A percentile compares a stretch with the other conserved stretches of the same genome.
Evolutionary conservation across 2,888 invertebrate genomes (phyloP).

Genomic region (Koerneria pararmatus): DNA sequence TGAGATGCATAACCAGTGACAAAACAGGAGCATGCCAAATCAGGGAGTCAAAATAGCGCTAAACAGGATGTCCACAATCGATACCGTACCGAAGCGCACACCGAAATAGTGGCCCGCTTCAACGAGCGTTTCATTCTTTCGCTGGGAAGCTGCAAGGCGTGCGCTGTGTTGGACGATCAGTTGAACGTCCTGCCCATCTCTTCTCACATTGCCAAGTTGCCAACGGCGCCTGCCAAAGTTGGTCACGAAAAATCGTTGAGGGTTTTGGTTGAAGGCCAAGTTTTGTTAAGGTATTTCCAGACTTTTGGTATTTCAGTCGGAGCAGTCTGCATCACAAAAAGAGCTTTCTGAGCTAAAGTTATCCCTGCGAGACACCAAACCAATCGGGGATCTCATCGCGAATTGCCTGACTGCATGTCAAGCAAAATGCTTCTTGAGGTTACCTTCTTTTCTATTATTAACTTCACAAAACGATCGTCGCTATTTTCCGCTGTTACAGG

Average conservation of each 20-base stretch:
- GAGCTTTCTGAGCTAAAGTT: conserved; percentile 76
- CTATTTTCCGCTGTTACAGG: conserved; percentile 66
- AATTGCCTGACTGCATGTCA: conserved; percentile 74
- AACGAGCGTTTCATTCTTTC: conserved; percentile 92
- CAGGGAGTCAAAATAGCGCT: no score
- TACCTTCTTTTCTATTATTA: neutral
- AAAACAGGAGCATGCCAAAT: no score
- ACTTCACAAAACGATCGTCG: neutral
- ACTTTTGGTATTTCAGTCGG: neutral
- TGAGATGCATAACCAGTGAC: no score
- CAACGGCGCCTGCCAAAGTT: conserved; percentile 66
- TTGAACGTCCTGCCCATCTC: conserved; percentile 86
- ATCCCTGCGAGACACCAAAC: conserved; percentile 82
- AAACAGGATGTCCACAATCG: conserved; percentile 83
- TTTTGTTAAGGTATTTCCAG: no score
- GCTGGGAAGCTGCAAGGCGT: conserved; percentile 72
- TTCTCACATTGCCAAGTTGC: conserved; percentile 78
- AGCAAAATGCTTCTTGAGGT: conserved; percentile 37
- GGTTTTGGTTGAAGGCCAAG: no score
- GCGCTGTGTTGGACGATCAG: conserved; percentile 85
- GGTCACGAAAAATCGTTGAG: conserved; percentile 3
- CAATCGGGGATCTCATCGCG: conserved; percentile 81
- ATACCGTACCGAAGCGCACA: conserved; percentile 88
- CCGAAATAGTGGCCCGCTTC: conserved; percentile 84
- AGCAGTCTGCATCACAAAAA: conserved; percentile 3